Evolutionary conservation across 2,888 invertebrate species (phyloP), one percentile per base, ranked within the genome.

Genomic region (Athrips mouffetella): DNA sequence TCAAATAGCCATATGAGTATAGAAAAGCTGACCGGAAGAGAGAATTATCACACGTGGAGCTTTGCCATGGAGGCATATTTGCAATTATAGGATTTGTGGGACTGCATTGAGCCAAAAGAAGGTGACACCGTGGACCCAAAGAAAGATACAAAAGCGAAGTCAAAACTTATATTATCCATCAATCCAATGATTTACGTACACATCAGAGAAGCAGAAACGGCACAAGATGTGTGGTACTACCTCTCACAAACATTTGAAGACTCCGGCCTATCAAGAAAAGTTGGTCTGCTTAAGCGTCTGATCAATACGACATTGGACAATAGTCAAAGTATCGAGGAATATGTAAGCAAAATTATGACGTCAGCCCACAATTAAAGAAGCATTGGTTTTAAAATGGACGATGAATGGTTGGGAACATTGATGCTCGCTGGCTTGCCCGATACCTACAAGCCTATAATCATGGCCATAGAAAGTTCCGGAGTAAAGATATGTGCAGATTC

Each of bases 41-140:
- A 23, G 7, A 23, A 23, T 7, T 23, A 7, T 3, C 4, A 3
- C 4, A 23, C 4, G 4, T 23, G 23, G 23, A 23, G 23, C 7
- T 23, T 23, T 23, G 23, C 23, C 7, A 7, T 23, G 7, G 7
- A 3, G 3, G 23, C 23, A 23, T 23, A 23, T 23, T 23, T 23
- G 7, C 46, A 57, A 41, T 53, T 49, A 21, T 54, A 57, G 35
- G 50, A 54, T 11, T 46, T 54, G 21, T 54, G 51, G 54, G 23
- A 52, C 7, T 29, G 23, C 10, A 29, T 56, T 18, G 47, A 44
- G 45, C 29, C 50, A 25, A 21, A 8, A 1, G 3, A 4, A 3
- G 44, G 25, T 2, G 21, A 20, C n/a, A 23, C 39, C 18, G 47
- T 44, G 15, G 50, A 50, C 15, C 0, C 7, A 2, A 49, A 44